Evolutionary conservation across 2,888 invertebrate species (phyloP).

Genomic region (Melikaiella ostensackeni): DNA sequence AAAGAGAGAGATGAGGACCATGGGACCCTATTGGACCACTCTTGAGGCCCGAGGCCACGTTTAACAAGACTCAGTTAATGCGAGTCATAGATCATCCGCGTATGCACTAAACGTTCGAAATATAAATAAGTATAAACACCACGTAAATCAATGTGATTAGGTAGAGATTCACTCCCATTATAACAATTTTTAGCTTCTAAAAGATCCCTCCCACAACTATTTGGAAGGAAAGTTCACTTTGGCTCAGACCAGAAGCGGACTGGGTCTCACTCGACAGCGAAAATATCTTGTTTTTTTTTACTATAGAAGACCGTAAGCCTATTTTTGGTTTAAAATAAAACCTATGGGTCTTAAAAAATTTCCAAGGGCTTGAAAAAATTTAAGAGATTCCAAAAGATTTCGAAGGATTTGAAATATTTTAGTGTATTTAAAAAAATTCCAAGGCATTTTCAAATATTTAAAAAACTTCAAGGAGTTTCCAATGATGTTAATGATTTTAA

Average conservation of each 20-base stretch:
- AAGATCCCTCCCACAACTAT: neutral
- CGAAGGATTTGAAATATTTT: no score
- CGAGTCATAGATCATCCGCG: conserved; percentile 74
- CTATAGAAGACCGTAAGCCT: no score
- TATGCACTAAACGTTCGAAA: conserved; percentile 73
- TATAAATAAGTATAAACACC: conserved; percentile 76
- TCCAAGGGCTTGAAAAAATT: no score
- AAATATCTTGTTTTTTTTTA: no score
- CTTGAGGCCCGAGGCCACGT: conserved; percentile 67
- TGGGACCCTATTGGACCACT: conserved; percentile 53
- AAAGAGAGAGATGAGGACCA: conserved; percentile 48
- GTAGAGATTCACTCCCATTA: conserved; percentile 62
- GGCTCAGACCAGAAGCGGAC: neutral
- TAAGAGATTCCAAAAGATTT: no score
- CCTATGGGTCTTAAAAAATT: no score
- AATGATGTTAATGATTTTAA: no score
- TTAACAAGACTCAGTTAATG: conserved; percentile 76
- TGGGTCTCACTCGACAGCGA: no score
- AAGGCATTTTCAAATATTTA: no score
- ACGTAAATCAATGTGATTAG: conserved; percentile 74
- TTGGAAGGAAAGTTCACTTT: neutral
- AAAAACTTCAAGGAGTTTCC: no score
- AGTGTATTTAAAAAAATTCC: no score
- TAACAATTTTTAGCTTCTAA: conserved; percentile 43
- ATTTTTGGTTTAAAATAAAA: no score